phyloP scores from a whole-genome alignment of 2,113 vertebrate genomes.

The Carlito syrichta region DNA sequence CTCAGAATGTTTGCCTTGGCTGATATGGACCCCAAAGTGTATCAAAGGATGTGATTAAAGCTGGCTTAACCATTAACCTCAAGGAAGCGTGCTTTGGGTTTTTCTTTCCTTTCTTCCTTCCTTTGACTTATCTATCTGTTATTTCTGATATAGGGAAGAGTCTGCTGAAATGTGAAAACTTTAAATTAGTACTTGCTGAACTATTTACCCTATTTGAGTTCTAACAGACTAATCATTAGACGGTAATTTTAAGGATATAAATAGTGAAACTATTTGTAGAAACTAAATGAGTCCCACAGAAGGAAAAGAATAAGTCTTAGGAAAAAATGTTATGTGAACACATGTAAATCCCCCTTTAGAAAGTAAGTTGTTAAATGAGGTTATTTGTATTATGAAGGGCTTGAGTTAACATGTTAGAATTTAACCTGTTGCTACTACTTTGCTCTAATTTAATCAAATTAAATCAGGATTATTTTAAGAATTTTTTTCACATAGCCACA shows the following conservation, averaged over 20 bases:
- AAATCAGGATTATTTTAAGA: neutral
- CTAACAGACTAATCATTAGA: neutral
- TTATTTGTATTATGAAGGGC: neutral
- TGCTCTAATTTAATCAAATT: neutral
- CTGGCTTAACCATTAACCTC: constrained; percentile 87
- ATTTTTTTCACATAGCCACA: neutral
- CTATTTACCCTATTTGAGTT: neutral
- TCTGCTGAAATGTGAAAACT: constrained; percentile 66
- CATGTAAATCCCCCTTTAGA: constrained; percentile 8
- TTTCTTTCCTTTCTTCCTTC: constrained; percentile 18
- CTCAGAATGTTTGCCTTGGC: constrained; percentile 85
- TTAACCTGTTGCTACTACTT: neutral
- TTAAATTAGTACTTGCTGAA: constrained; percentile 37
- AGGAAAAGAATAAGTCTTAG: neutral
- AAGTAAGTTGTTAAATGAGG: neutral
- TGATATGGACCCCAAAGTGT: constrained; percentile 82
- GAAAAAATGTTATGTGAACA: constrained; percentile 32
- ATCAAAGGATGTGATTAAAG: constrained; percentile 86
- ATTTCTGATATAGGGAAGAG: constrained; percentile 63
- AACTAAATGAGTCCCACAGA: neutral
- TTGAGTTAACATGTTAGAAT: neutral
- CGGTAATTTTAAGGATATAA: constrained; percentile 44
- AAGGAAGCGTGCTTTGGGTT: constrained; percentile 63
- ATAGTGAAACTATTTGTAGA: neutral
- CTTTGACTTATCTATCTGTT: neutral